Percentiles rank a stretch among this genome's conserved stretches.
These are phyloP conservation scores for Enteromius thamalakanensis DNA, from an alignment of 2,797 vertebrate genomes.

Conservation along the genomic window DNA sequence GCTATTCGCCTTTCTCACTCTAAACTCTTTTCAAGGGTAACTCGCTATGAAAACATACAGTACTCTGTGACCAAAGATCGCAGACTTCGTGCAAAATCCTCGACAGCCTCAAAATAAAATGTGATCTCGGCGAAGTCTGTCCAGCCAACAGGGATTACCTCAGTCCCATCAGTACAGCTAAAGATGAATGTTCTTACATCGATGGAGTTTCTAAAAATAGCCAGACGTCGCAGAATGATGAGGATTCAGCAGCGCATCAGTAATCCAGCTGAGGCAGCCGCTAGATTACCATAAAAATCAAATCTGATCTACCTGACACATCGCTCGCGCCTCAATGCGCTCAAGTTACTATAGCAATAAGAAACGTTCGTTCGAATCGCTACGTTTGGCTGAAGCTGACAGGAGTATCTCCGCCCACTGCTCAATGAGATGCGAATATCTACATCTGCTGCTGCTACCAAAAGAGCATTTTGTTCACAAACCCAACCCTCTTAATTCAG, in stretches of 20 bases:
- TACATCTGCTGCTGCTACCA: constrained; percentile 25
- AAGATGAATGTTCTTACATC: constrained; percentile 19
- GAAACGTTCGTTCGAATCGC: constrained; percentile 5
- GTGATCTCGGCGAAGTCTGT: neutral
- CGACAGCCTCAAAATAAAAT: constrained; percentile 3
- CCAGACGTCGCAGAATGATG: constrained; percentile 52
- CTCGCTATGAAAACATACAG: constrained; percentile 3
- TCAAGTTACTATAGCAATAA: constrained; percentile 18
- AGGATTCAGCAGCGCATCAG: constrained; percentile 48
- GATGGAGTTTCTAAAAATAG: constrained; percentile 47
- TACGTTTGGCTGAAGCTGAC: constrained; percentile 30
- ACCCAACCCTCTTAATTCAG: constrained; percentile 18
- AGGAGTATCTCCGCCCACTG: constrained; percentile 39
- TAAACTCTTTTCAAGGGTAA: constrained; percentile 5
- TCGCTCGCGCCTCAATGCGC: neutral
- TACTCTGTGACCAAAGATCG: neutral
- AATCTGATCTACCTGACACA: constrained; percentile 15
- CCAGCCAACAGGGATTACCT: neutral
- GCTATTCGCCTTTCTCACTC: constrained; percentile 19
- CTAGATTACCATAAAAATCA: constrained; percentile 27
- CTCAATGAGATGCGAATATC: constrained; percentile 35
- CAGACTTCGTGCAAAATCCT: neutral
- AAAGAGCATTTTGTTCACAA: constrained; percentile 36
- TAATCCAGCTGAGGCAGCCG: constrained; percentile 37
- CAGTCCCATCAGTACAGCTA: neutral